Base-by-base conservation (phyloP, 2,888 invertebrate genomes). In the Graphium colonna region DNA sequence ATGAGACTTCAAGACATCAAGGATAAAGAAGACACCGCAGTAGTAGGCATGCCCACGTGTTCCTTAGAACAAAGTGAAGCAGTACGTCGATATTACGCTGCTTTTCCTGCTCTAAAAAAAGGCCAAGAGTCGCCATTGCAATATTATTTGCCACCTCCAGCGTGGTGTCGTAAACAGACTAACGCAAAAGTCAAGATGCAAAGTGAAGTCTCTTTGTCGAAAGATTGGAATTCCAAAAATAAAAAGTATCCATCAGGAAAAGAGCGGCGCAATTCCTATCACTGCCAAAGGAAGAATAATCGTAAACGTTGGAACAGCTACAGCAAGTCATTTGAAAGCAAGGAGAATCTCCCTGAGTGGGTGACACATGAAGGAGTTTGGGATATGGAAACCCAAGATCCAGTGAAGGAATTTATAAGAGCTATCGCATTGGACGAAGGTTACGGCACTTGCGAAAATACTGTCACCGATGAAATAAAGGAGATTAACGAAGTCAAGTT, bases 11-110 rank as follows among this genome's bases (percentile, higher is more conserved):
- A 94, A 80, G 93, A 95, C 81, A 91, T 94, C 68, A 93, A 82
- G 67, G 80, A 86, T 68, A 75, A 77, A 73, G 79, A 80, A 65
- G 68, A 77, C 70, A 75, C 69, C 69, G 80, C 75, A 65, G 80
- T 66, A 81, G 87, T 75, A 85, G 90, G 81, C 79, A 92, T 89
- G 88, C 88, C 86, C 71, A 82, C 82, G 69, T 77, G 82, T 68
- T 91, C 92, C 57, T 62, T 80, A 57, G 82, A 86, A 67, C 85
- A 87, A 76, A 91, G 90, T 66, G 95, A 94, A 83, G 92, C 93
- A 75, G 93, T 94, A 66, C 92, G 93, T 75, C 91, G 93, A 79
- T 95, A 95, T 78, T 94, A 94, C 91, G 93, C 94, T 72, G 95
- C 95, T 62, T 95, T 95, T 83, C 95, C 95, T 67, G 92, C 93